phyloP scores from a whole-genome alignment of 2,113 vertebrate genomes.

The Nycticryphes semicollaris region DNA sequence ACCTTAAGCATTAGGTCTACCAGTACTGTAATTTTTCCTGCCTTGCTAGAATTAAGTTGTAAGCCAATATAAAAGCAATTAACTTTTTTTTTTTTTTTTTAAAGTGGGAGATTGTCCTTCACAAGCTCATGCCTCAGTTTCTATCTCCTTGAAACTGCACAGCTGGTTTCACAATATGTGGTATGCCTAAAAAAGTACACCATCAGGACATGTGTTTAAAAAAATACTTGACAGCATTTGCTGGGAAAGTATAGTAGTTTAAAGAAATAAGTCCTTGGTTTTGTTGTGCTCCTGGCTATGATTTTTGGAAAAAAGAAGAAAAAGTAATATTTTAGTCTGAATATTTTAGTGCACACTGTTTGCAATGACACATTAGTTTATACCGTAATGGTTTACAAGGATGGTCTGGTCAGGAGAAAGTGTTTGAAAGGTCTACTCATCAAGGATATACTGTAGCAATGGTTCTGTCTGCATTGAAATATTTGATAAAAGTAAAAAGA shows the following conservation, averaged over 20 bases:
- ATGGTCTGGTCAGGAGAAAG: not conserved
- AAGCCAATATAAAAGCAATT: not conserved
- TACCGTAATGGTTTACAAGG: not conserved
- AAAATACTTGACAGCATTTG: not conserved
- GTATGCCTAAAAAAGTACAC: not conserved
- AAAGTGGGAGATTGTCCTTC: no score
- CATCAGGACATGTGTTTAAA: not conserved
- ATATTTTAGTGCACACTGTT: not conserved
- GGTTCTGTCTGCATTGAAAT: not conserved
- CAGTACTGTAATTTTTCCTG: not conserved
- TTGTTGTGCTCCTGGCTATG: not conserved
- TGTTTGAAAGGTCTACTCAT: not conserved
- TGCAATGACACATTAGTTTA: not conserved
- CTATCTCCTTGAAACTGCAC: not conserved
- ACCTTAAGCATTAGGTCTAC: not conserved
- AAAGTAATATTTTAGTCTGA: not conserved
- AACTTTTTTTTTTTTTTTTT: no score
- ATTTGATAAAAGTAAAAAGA: not conserved
- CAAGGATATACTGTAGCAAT: not conserved
- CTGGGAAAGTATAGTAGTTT: not conserved
- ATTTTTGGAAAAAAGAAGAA: not conserved
- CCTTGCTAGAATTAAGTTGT: not conserved
- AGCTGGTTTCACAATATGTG: not conserved
- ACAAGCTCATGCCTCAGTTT: not conserved
- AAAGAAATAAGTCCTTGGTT: not conserved